Evolutionary conservation across 1,140 invertebrate genomes (phyloP).

Genomic region (Halotydeus destructor): DNA sequence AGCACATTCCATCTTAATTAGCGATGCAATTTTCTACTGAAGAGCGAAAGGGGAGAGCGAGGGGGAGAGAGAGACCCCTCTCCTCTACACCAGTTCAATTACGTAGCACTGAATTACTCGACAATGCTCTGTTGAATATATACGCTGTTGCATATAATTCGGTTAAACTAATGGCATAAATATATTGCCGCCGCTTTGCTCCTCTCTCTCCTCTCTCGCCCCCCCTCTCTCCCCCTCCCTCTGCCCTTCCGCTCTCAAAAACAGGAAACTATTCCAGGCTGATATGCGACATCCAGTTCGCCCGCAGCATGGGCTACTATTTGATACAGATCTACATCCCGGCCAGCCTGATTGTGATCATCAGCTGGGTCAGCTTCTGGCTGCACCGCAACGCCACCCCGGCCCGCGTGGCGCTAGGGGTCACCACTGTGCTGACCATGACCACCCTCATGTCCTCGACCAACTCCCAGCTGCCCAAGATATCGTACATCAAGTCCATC

Average conservation of each 20-base stretch:
- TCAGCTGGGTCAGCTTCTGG: constrained; percentile 95
- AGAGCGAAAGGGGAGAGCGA: no score
- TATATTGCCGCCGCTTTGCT: no score
- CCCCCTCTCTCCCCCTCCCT: neutral
- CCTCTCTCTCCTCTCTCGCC: neutral
- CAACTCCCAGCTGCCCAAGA: constrained; percentile 29
- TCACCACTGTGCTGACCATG: constrained; percentile 31
- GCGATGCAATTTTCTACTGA: no score
- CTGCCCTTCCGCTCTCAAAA: no score
- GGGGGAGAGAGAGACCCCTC: no score
- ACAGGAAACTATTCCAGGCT: constrained; percentile 91
- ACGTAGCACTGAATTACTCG: no score
- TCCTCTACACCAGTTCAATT: no score
- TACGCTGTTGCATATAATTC: no score
- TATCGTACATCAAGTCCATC: constrained; percentile 38
- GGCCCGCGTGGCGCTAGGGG: constrained; percentile 80
- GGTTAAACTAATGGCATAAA: no score
- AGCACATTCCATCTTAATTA: no score
- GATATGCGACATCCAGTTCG: constrained; percentile 92
- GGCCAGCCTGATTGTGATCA: constrained; percentile 92
- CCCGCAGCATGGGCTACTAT: constrained; percentile 95
- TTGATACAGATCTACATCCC: constrained; percentile 98
- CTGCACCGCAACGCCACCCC: constrained; percentile 84
- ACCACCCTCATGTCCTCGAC: constrained; percentile 31
- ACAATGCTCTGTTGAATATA: no score